Evolutionary conservation across 2,797 vertebrate species (phyloP).

Genomic region (Orientallactaga sibirica): DNA sequence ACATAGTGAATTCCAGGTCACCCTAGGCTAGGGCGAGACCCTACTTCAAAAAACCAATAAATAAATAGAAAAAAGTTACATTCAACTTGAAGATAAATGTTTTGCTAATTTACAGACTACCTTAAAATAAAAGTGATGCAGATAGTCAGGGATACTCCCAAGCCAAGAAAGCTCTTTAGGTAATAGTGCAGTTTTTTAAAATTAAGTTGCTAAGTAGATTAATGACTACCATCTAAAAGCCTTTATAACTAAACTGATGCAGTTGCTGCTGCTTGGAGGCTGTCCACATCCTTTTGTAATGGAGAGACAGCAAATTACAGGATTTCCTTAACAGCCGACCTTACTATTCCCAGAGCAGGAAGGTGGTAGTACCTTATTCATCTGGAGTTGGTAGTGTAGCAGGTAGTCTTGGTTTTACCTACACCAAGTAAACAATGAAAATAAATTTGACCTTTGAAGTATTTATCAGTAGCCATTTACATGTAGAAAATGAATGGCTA

Average conservation of each 20-base stretch:
- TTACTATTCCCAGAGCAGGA: slow-evolving; percentile 48
- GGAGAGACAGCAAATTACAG: background rate
- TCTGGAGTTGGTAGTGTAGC: slow-evolving; percentile 46
- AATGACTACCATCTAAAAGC: background rate
- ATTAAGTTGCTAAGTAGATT: background rate
- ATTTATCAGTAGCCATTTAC: slow-evolving; percentile 31
- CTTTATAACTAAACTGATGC: too few relatives aligned
- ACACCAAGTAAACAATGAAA: background rate
- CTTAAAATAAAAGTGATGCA: background rate
- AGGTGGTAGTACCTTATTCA: slow-evolving; percentile 64
- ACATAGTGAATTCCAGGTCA: too few relatives aligned
- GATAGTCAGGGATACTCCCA: background rate
- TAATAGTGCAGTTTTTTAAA: slow-evolving; percentile 50
- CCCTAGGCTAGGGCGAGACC: too few relatives aligned
- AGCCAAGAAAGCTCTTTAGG: slow-evolving; percentile 41
- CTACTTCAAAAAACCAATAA: too few relatives aligned
- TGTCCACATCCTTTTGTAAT: background rate
- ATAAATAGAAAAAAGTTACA: background rate
- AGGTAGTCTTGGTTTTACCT: slow-evolving; percentile 59
- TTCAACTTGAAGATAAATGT: background rate
- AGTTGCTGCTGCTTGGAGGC: background rate
- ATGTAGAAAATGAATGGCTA: too few relatives aligned
- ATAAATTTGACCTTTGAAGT: slow-evolving; percentile 64
- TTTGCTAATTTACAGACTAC: slow-evolving; percentile 46
- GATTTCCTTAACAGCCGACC: background rate